Evolutionary conservation across 2,113 vertebrate genomes (phyloP), one percentile per base, ranked within the genome.

Genomic region (Carassius carassius): DNA sequence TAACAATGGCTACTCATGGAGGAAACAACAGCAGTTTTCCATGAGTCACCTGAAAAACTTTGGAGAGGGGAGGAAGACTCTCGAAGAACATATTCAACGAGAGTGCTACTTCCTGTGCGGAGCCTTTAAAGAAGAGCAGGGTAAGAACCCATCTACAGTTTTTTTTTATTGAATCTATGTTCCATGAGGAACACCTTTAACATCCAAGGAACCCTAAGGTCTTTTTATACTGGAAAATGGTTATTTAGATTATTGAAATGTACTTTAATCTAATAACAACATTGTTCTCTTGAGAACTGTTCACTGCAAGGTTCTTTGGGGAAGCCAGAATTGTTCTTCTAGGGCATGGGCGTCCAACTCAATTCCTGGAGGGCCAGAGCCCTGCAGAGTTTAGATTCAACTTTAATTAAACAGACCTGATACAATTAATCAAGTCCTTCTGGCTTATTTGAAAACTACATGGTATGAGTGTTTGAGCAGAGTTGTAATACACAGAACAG

Each of bases 41-140:
- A 78, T 92, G 67, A 84, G 6, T 82, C 92, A 90, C 0, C 84
- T 96, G 3, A 93, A 88, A 29, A 94, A 94, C 86, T 94, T 96
- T 0, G 94, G 93, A 69, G 9, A 93, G 73, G 91, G 92, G 1
- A 93, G 89, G 78, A 92, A 86, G 13, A 62, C 90, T 63, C 58
- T 94, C 74, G 92, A 93, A 87, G 83, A 94, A 16, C 86, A 91
- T 25, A 95, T 95, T 16, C 92, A 92, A 74, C 91, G 93, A 16
- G 95, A 96, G 56, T 91, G 91, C 51, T 0, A 0, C 0, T 88
- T 3, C 78, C 92, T 96, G 0, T 23, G 1, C 3, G 91, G 93
- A 0, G 89, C 0, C 0, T 88, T 96, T 0, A 1, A 75, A 37
- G 91, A 95, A 0, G 92, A 95, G 67, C 92, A 91, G 2, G 94